phyloP scores from a whole-genome alignment of 2,888 invertebrate genomes.

The Caenorhabditis sp. region DNA sequence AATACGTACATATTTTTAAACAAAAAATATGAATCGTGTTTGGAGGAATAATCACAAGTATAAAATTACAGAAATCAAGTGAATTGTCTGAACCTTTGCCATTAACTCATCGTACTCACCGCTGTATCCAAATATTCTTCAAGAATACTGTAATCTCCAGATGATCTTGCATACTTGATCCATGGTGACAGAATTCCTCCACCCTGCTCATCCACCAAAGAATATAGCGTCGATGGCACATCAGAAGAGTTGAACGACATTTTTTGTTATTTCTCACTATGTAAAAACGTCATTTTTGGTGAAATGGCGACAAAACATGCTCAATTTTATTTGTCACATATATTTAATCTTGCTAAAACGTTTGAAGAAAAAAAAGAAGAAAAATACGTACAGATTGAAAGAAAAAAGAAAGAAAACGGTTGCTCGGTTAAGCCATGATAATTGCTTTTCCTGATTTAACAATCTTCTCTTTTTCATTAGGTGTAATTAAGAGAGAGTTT shows the following conservation, averaged over 20 bases:
- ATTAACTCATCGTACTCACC: too few relatives aligned
- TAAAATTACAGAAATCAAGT: too few relatives aligned
- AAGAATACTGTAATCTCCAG: slow-evolving; percentile 59
- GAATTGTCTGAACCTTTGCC: too few relatives aligned
- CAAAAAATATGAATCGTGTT: too few relatives aligned
- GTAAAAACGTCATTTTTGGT: not conserved
- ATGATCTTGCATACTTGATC: slow-evolving; percentile 59
- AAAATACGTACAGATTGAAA: not conserved
- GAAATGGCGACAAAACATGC: not conserved
- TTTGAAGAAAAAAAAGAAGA: not conserved
- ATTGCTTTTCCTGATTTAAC: not conserved
- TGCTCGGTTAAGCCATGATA: not conserved
- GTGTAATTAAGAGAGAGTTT: not conserved
- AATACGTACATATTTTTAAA: too few relatives aligned
- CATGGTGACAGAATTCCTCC: slow-evolving; percentile 61
- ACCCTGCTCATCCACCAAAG: slow-evolving; percentile 62
- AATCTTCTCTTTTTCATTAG: too few relatives aligned
- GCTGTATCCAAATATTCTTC: slow-evolving; percentile 61
- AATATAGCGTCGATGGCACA: slow-evolving; percentile 51
- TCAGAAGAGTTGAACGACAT: slow-evolving; percentile 61
- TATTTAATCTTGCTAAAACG: slow-evolving; percentile 1
- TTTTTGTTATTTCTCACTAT: not conserved
- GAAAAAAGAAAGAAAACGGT: not conserved
- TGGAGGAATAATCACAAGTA: too few relatives aligned
- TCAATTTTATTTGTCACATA: slow-evolving; percentile 2